Conservation (phyloP, 1,140 invertebrate species). For the silkworm (Bombyx mori) region DNA sequence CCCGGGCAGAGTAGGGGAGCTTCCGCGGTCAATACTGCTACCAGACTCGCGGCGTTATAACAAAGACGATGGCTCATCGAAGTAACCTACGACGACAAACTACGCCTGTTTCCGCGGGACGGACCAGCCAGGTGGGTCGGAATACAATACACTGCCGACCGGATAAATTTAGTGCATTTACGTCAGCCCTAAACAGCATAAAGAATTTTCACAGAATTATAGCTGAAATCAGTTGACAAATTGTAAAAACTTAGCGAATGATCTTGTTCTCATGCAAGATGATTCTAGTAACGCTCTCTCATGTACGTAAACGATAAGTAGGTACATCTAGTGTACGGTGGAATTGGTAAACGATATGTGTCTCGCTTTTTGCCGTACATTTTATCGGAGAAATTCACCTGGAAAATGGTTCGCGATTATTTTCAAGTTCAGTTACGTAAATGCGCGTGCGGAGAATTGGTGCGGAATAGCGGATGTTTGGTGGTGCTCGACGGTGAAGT, state of each 20-base stretch:
- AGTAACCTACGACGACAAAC: too few species aligned
- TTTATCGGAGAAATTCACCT: slow-evolving; percentile 70
- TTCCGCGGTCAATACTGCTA: too few species aligned
- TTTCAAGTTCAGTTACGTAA: slow-evolving; percentile 73
- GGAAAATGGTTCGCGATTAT: slow-evolving; percentile 69
- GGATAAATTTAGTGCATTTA: too few species aligned
- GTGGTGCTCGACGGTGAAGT: slow-evolving; percentile 56
- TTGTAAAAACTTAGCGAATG: not conserved
- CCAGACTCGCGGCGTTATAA: too few species aligned
- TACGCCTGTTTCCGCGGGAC: too few species aligned
- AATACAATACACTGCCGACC: too few species aligned
- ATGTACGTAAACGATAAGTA: slow-evolving; percentile 34
- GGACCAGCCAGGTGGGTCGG: too few species aligned
- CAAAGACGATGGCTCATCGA: too few species aligned
- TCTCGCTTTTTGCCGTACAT: slow-evolving; percentile 66
- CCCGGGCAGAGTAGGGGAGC: too few species aligned
- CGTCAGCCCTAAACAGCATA: too few species aligned
- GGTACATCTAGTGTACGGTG: slow-evolving; percentile 21
- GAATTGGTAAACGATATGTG: slow-evolving; percentile 43
- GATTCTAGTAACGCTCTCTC: slow-evolving; percentile 42
- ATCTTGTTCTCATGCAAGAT: not conserved
- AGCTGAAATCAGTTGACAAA: too few species aligned
- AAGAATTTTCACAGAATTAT: too few species aligned
- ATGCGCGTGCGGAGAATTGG: slow-evolving; percentile 69
- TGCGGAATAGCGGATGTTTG: slow-evolving; percentile 72